Evolutionary conservation across 2,888 invertebrate species (phyloP).

Genomic region (Chymomyza amoena): DNA sequence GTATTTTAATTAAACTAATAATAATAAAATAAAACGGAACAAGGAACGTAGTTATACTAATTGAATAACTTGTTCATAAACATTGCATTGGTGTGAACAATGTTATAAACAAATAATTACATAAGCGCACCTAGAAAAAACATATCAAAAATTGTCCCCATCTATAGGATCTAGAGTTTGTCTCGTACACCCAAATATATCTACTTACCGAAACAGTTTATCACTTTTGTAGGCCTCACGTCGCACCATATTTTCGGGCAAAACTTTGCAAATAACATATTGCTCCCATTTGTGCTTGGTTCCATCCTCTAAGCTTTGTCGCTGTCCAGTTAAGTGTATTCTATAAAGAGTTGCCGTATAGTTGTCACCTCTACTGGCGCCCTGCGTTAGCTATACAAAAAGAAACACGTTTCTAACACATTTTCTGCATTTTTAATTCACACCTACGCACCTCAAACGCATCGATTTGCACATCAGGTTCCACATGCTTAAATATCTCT

Average conservation of each 20-base stretch:
- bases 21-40: too few species aligned
- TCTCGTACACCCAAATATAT: too few species aligned
- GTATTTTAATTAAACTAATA: too few species aligned
- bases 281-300: slow-evolving; percentile 82
- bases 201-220: slow-evolving; percentile 81
- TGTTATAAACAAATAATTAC: too few species aligned
- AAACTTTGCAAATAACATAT: slow-evolving; percentile 85
- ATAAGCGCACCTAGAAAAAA: too few species aligned
- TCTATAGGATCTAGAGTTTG: neutral
- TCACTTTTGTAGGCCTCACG: slow-evolving; percentile 87
- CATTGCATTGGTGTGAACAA: too few species aligned
- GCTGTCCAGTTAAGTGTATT: slow-evolving; percentile 81
- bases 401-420: slow-evolving; percentile 1
- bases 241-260: slow-evolving; percentile 83
- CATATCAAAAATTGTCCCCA: neutral
- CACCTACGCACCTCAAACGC: slow-evolving; percentile 80
- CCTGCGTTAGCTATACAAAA: slow-evolving; percentile 81
- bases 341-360: slow-evolving; percentile 87
- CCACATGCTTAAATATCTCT: slow-evolving; percentile 80
- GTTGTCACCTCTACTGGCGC: slow-evolving; percentile 87
- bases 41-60: too few species aligned
- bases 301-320: slow-evolving; percentile 56
- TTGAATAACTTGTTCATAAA: too few species aligned
- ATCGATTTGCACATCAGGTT: slow-evolving; percentile 81
- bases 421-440: neutral